These are phyloP conservation scores for Todiramphus saurophagus DNA, from an alignment of 2,113 vertebrate genomes.

Conservation along the genomic window DNA sequence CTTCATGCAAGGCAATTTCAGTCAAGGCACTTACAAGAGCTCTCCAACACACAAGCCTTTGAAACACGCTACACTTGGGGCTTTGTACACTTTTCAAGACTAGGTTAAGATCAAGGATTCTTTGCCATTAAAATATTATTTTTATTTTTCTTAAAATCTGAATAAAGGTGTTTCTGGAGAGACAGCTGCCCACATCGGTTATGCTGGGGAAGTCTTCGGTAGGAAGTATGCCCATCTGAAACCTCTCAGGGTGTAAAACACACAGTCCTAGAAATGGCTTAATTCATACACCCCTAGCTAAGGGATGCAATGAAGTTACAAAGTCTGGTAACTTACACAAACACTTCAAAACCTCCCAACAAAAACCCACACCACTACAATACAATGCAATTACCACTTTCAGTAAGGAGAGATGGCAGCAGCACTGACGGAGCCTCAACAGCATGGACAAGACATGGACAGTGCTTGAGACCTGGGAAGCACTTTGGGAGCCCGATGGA, in stretches of 20 bases:
- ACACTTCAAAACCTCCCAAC: neutral
- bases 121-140: neutral
- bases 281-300: neutral
- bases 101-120: neutral
- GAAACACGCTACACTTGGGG: neutral
- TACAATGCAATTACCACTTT: constrained; percentile 78
- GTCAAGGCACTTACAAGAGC: neutral
- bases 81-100: neutral
- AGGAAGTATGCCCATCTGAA: neutral
- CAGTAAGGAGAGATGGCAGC: constrained; percentile 92
- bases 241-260: neutral
- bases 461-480: constrained; percentile 75
- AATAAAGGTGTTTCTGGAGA: neutral
- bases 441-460: constrained; percentile 89
- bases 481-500: constrained; percentile 5
- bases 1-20: neutral
- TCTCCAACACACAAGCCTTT: neutral
- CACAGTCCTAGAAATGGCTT: neutral
- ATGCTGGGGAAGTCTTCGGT: neutral
- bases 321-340: neutral
- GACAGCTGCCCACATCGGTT: neutral
- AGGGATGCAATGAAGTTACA: neutral
- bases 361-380: neutral
- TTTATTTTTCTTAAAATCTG: neutral
- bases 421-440: constrained; percentile 93